Conservation (phyloP, 2,113 vertebrate species). For the Colaptes auratus region DNA sequence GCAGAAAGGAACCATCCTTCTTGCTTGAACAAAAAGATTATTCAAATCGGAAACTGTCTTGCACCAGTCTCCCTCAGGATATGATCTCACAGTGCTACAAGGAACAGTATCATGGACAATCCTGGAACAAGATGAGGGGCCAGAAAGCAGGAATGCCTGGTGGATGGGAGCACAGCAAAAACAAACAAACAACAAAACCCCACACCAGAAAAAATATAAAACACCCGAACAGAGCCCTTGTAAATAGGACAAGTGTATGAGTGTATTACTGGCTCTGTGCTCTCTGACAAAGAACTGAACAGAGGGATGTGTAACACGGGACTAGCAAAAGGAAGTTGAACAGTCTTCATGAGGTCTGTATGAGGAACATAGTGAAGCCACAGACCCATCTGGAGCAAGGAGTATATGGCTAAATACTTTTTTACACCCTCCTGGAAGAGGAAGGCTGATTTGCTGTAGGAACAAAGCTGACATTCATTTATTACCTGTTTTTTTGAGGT, state of each 20-base stretch:
- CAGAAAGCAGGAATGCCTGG: background rate
- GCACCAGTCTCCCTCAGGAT: background rate
- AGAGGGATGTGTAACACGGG: background rate
- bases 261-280: background rate
- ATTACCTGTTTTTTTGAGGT: background rate
- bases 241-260: background rate
- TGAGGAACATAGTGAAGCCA: background rate
- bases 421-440: background rate
- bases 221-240: background rate
- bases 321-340: background rate
- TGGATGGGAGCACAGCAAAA: background rate
- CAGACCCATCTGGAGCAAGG: background rate
- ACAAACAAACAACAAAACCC: background rate
- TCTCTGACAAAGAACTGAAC: fast-evolving
- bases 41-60: slow-evolving; percentile 1
- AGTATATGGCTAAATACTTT: background rate
- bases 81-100: background rate
- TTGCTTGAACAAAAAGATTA: slow-evolving; percentile 9
- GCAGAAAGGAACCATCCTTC: slow-evolving; percentile 5
- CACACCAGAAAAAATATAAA: too few species aligned
- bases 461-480: background rate
- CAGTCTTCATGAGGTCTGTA: background rate
- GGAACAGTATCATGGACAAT: background rate
- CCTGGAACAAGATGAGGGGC: background rate
- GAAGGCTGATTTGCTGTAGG: background rate